Evolutionary conservation across 2,113 vertebrate species (phyloP).

Genomic region (Platycercus adscitus): DNA sequence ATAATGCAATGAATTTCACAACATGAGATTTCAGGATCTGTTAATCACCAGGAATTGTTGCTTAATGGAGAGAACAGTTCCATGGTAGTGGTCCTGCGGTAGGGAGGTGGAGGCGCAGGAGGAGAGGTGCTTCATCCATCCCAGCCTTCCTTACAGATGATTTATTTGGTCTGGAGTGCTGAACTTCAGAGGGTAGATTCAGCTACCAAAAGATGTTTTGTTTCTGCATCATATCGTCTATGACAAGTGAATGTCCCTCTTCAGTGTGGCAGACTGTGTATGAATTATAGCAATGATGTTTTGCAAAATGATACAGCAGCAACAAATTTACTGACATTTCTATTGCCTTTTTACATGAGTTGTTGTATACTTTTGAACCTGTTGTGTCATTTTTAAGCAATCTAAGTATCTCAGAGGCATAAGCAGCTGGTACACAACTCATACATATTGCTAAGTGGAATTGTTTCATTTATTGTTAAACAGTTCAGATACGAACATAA

Average conservation of each 20-base stretch:
- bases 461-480: neutral
- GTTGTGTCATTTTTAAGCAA: neutral
- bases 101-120: neutral
- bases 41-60: neutral
- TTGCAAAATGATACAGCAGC: neutral
- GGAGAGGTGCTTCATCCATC: neutral
- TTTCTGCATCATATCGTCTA: neutral
- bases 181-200: neutral
- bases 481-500: neutral
- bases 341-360: neutral
- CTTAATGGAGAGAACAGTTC: neutral
- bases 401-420: neutral
- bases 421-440: neutral
- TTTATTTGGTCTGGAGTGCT: conserved; percentile 3
- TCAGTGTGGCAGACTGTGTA: neutral
- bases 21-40: neutral
- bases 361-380: neutral
- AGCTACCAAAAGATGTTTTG: neutral
- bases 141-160: neutral
- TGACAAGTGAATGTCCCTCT: neutral
- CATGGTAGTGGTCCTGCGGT: neutral
- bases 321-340: neutral
- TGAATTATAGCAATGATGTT: neutral
- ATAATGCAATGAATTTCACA: neutral
- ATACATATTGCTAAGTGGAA: neutral